Conservation (phyloP, 2,888 invertebrate species). For the Cacoxenus indagator region DNA sequence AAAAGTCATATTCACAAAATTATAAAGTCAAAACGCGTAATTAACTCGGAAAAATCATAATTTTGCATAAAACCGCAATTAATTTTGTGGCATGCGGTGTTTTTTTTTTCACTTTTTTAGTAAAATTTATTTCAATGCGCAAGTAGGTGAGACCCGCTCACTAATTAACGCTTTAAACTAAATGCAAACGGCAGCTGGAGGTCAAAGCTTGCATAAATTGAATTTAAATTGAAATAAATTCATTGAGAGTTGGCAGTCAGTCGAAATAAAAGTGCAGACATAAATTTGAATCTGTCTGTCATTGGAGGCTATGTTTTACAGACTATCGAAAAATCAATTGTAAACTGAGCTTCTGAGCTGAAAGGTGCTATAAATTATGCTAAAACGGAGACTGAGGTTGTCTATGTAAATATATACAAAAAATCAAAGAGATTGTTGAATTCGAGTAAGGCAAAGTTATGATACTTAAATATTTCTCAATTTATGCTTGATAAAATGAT, state of each 20-base stretch:
- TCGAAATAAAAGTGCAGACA: neutral
- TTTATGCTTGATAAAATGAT: too few relatives aligned
- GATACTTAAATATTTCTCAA: too few relatives aligned
- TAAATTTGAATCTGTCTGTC: too few relatives aligned
- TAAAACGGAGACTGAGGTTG: too few relatives aligned
- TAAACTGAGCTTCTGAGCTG: too few relatives aligned
- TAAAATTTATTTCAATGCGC: too few relatives aligned
- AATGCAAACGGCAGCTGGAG: neutral
- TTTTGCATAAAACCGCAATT: slow-evolving; percentile 6
- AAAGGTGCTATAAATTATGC: too few relatives aligned
- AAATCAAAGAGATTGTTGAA: too few relatives aligned
- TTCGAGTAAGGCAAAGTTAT: too few relatives aligned
- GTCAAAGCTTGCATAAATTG: neutral
- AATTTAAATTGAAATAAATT: neutral
- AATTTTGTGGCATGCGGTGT: slow-evolving; percentile 12
- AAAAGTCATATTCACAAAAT: slow-evolving; percentile 29
- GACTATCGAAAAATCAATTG: neutral
- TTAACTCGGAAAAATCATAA: slow-evolving; percentile 9
- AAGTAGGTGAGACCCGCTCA: neutral
- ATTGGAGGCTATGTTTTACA: too few relatives aligned
- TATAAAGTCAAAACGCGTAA: slow-evolving; percentile 24
- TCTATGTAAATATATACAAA: too few relatives aligned
- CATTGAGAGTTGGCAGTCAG: neutral
- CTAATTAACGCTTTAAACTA: slow-evolving; percentile 3
- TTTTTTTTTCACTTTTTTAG: neutral